Percentiles rank a stretch among this genome's conserved stretches.
Evolutionary conservation across 2,797 vertebrate genomes (phyloP).

Genomic region (Rhinella marina): DNA sequence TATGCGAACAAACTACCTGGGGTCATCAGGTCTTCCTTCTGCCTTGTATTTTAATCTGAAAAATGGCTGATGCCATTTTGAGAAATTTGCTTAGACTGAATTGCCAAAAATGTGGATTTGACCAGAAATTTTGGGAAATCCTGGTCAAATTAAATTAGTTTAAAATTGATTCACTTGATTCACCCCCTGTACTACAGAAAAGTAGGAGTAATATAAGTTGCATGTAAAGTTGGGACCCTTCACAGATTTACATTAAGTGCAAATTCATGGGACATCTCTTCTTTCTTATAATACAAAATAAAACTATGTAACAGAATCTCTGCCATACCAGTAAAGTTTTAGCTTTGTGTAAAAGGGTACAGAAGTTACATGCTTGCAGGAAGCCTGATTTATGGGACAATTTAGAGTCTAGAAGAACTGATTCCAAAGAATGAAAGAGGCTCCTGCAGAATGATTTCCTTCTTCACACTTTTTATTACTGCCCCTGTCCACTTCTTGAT

Average conservation of each 20-base stretch:
- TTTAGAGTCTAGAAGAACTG: constrained; percentile 42
- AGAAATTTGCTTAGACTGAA: no score
- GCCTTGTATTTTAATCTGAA: no score
- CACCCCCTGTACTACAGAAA: not conserved
- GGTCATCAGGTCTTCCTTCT: no score
- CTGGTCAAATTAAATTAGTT: no score
- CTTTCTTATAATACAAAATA: not conserved
- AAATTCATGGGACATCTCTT: not conserved
- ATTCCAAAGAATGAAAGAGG: constrained; percentile 52
- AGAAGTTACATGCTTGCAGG: constrained; percentile 6
- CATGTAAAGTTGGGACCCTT: not conserved
- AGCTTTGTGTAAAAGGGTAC: not conserved
- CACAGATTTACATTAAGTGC: not conserved
- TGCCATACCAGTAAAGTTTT: not conserved
- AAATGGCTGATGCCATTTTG: no score
- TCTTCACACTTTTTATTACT: constrained; percentile 41
- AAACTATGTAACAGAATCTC: not conserved
- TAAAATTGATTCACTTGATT: no score
- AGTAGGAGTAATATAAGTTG: not conserved
- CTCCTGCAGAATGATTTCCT: constrained; percentile 54
- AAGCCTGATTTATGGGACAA: constrained; percentile 55
- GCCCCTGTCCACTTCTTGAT: constrained; percentile 60
- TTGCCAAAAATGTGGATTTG: no score
- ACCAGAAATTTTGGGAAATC: no score
- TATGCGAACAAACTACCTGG: no score